A percentile compares a stretch with the other conserved stretches of the same genome.
These are phyloP conservation scores for Melinopterus prodromus DNA, from an alignment of 2,888 invertebrate genomes.

Conservation along the genomic window DNA sequence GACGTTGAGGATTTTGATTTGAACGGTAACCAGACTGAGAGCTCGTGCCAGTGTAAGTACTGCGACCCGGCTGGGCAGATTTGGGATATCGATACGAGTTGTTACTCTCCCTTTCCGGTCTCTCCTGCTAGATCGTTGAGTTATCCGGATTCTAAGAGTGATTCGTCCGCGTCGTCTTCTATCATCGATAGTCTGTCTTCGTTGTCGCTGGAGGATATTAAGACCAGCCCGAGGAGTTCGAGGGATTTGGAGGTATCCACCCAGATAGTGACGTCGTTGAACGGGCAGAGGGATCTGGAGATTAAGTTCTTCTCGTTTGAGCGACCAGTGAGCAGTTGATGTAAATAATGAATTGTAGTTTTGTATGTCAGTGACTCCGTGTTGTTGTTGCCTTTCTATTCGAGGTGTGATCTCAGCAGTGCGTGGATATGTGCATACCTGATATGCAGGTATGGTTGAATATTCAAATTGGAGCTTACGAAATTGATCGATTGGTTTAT, in stretches of 20 bases:
- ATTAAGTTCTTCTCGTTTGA: slow-evolving; percentile 74
- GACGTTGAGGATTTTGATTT: slow-evolving; percentile 55
- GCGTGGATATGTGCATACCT: background rate
- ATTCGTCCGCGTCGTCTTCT: slow-evolving; percentile 25
- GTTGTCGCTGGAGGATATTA: slow-evolving; percentile 48
- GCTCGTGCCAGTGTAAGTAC: slow-evolving; percentile 76
- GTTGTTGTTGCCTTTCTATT: background rate
- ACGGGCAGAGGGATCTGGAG: slow-evolving; percentile 81
- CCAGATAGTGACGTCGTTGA: slow-evolving; percentile 79
- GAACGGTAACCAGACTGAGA: slow-evolving; percentile 54
- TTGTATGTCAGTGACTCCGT: background rate
- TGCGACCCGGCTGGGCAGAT: slow-evolving; percentile 79
- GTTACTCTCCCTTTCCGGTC: slow-evolving; percentile 64
- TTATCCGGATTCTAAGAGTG: background rate
- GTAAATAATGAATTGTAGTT: background rate
- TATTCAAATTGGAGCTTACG: background rate
- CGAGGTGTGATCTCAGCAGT: background rate
- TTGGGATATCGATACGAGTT: slow-evolving; percentile 75
- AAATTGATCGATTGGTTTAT: background rate
- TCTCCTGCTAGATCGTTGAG: slow-evolving; percentile 51
- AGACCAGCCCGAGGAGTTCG: slow-evolving; percentile 20
- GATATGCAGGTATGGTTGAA: background rate
- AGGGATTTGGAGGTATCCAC: slow-evolving; percentile 74
- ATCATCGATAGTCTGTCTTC: slow-evolving; percentile 49
- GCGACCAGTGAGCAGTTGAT: background rate